These are phyloP conservation scores for Matsumyia berberina DNA, from an alignment of 2,888 invertebrate species.

Conservation along the genomic window DNA sequence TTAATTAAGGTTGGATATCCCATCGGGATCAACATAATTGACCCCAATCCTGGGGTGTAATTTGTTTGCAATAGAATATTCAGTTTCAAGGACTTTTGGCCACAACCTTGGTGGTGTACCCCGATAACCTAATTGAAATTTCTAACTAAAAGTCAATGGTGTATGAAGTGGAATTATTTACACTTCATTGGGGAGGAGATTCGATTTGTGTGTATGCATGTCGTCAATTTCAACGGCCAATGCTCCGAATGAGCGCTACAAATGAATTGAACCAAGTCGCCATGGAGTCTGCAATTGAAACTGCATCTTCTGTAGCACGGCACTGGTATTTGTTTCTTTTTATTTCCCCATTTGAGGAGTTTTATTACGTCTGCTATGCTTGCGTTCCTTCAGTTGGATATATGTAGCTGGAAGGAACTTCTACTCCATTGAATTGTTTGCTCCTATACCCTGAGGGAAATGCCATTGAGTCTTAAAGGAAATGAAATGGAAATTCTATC, in stretches of 20 bases:
- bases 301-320: not conserved
- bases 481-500: not conserved
- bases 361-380: not conserved
- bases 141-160: not conserved
- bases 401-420: not conserved
- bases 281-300: conserved; percentile 12
- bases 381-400: not conserved
- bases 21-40: not conserved
- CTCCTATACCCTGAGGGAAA: not conserved
- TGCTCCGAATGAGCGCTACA: conserved; percentile 5
- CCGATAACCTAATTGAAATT: not conserved
- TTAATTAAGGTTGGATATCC: not conserved
- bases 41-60: not conserved
- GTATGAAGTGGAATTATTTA: not conserved
- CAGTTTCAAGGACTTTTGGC: not conserved
- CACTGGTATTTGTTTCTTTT: not conserved
- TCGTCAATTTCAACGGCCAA: conserved; percentile 34
- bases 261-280: conserved; percentile 5
- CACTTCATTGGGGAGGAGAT: conserved; percentile 9
- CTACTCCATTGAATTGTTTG: not conserved
- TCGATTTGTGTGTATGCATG: not conserved
- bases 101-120: no score
- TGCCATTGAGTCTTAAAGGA: not conserved
- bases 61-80: not conserved
- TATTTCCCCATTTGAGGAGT: not conserved